Base-by-base conservation (phyloP, 1,140 invertebrate genomes). In the Drosophila chauvacae region DNA sequence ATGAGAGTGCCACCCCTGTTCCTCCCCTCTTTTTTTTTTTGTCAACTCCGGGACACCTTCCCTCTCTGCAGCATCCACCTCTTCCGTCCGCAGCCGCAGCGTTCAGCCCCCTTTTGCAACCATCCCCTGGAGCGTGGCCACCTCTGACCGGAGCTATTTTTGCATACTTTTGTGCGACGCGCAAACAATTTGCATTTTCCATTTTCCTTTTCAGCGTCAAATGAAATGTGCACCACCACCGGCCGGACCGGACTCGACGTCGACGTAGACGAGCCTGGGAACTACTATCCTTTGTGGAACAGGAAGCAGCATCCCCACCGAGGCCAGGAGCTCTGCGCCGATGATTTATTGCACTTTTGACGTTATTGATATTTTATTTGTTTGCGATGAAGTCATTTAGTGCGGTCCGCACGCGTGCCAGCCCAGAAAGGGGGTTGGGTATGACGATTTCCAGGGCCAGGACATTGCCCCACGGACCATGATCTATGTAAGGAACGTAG, bases 351-450 rank as follows among this genome's bases (percentile, higher is more conserved):
- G 57, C 83, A 72, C 76, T 87, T 86, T 69, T 72, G 75, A 82
- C 65, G 64, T 79, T 87, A 87, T 86, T 86, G 82, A 86, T 82
- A 86, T 87, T 86, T 86, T 82, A 86, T 86, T 86, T 85, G 78
- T 78, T 72, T 86, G 77, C 82, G 64, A 62, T 78, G 81, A 78
- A 86, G 81, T 85, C 82, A 85, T 85, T 86, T 75, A 80, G 72
- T 59, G 57, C 64, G 30, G 55, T 44, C 11, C 18, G 39, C 62
- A 64, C 20, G 62, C 59, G 30, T 35, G 45, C 2, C 20, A 53
- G 7, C 18, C 13, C 7, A 4, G 9, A 9, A 16, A 18, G 33
- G 3, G 14, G 18, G 7, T 2, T 13, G 9, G 13, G 23, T 3
- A 13, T n/a, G 28, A 11, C 13, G 50, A 16, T 23, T 45, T 20